These are phyloP conservation scores for Tenthredo scrophulariae DNA, from an alignment of 2,888 invertebrate genomes.

Conservation along the genomic window DNA sequence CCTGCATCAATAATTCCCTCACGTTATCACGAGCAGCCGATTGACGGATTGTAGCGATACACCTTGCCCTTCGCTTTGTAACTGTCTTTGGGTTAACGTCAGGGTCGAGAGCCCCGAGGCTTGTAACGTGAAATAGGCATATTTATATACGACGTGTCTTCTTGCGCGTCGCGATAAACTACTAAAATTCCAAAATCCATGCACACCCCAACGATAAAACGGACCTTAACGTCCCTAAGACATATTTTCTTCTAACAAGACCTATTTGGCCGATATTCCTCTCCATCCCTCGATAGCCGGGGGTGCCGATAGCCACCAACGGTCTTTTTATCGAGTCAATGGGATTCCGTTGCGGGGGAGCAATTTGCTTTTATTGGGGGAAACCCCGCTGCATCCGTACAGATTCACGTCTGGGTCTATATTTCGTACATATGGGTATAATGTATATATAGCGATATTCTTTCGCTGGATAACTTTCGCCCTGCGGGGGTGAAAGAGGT, in stretches of 20 bases:
- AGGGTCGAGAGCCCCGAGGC: slow-evolving; percentile 14
- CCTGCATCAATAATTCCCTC: slow-evolving; percentile 47
- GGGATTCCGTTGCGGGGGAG: slow-evolving; percentile 59
- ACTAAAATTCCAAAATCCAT: slow-evolving; percentile 40
- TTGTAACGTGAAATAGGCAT: not conserved
- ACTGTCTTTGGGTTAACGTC: slow-evolving; percentile 19
- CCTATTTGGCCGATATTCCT: slow-evolving; percentile 26
- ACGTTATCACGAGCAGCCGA: slow-evolving; percentile 24
- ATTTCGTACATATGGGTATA: not conserved
- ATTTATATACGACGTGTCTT: not conserved
- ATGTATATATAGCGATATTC: not conserved
- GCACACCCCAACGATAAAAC: slow-evolving; percentile 45
- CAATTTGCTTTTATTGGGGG: slow-evolving; percentile 67
- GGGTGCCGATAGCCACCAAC: slow-evolving; percentile 64
- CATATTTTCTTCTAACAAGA: slow-evolving; percentile 49
- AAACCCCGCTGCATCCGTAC: slow-evolving; percentile 16
- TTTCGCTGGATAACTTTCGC: not conserved
- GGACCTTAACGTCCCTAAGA: slow-evolving; percentile 33
- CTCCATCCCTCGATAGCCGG: slow-evolving; percentile 36
- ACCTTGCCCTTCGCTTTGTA: not conserved
- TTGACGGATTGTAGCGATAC: slow-evolving; percentile 37
- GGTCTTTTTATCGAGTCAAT: slow-evolving; percentile 70
- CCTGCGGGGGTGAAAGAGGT: not conserved
- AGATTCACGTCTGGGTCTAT: not conserved
- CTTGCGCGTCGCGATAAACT: not conserved